Evolutionary conservation across 2,888 invertebrate species (phyloP), one percentile per base, ranked within the genome.

Genomic region (Cryptophagus acutangulus): DNA sequence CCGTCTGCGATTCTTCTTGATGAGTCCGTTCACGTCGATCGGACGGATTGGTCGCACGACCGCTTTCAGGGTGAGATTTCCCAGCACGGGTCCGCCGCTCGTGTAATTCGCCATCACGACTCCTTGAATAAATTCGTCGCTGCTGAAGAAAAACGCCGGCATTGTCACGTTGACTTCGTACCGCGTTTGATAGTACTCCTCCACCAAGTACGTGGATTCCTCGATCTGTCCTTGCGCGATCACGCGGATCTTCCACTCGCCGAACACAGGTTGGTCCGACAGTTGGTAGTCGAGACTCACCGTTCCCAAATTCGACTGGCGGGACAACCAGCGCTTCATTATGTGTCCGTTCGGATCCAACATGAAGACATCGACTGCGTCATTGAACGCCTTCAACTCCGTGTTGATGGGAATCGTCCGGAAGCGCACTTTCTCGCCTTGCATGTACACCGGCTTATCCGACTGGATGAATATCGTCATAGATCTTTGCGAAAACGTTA

Each of bases 131-230:
- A 74, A 91, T 6, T 75, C 79, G 57, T 92, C 91, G 14, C 85
- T 85, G 58, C 87, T 87, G 66, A 93, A 87, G 72, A 95, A 88
- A 68, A 92, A 93, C 1, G 93, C 87, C 0, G 94, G 90, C 85
- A 94, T 92, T 0, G 92, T 93, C 0, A 96, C 92, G 69, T 95
- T 95, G 1, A 93, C 89, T 75, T 95, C 94, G 65, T 89, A 94
- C 54, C 93, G 76, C 0, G 93, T 92, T 69, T 92, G 92, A 69
- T 93, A 94, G 71, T 93, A 95, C 72, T 95, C 94, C 65, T 94
- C 92, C 0, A 96, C 93, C 4, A 82, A 69, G 70, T 94, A 94
- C 38, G 79, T 78, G 25, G 87, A 79, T 65, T 90, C 87, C 69
- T 95, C 93, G 1, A 82, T 72, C 67, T 93, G 92, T 0, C 89